Percentiles rank a stretch among this genome's conserved stretches.
Conservation (phyloP, 2,113 vertebrate genomes). For the Lota lota region DNA sequence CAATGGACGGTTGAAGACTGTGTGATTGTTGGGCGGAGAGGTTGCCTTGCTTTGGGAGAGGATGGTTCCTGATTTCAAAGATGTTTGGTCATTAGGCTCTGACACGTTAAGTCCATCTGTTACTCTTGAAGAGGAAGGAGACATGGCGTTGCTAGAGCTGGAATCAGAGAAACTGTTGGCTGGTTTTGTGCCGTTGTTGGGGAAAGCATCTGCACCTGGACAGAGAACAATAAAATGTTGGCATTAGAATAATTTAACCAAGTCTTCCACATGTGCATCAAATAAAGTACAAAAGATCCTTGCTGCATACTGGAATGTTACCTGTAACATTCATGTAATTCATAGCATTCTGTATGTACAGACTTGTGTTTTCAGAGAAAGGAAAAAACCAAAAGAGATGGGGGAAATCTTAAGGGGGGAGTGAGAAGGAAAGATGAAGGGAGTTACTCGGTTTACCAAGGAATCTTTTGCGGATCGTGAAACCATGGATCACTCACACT, state of each 20-base stretch:
- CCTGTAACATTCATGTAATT: too few species aligned
- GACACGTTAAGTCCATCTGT: neutral
- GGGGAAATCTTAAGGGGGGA: neutral
- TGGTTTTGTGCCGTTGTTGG: neutral
- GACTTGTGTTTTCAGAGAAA: too few species aligned
- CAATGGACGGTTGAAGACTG: neutral
- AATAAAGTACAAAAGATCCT: too few species aligned
- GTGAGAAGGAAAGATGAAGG: neutral
- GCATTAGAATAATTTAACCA: neutral
- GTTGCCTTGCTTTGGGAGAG: neutral
- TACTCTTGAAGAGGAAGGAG: neutral
- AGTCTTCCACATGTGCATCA: too few species aligned
- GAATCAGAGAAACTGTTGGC: neutral
- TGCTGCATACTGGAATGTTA: too few species aligned
- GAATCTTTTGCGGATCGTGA: neutral
- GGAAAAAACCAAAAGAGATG: neutral
- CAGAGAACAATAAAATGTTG: neutral
- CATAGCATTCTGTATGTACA: too few species aligned
- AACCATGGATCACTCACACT: conserved; percentile 28
- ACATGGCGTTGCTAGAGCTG: too few species aligned
- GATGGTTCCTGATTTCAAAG: neutral
- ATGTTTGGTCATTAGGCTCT: neutral
- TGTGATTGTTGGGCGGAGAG: neutral
- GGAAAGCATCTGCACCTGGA: neutral
- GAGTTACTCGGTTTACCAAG: too few species aligned